phyloP scores from a whole-genome alignment of 2,113 vertebrate species.

The Cinclus mexicanus region DNA sequence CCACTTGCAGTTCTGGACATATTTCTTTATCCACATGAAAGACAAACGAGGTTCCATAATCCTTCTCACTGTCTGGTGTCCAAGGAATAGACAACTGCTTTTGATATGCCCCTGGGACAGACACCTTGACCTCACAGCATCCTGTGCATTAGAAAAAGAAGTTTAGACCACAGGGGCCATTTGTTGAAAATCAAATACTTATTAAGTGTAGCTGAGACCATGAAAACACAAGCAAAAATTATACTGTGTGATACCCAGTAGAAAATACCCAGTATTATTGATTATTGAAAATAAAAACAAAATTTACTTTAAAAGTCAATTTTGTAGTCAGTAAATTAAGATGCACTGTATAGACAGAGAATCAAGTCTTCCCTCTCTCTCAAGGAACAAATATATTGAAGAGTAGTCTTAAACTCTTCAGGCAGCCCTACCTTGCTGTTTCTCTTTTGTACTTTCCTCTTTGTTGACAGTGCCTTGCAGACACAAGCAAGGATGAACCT shows the following conservation, averaged over 20 bases:
- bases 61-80: not conserved
- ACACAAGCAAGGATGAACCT: slow-evolving; percentile 75
- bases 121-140: slow-evolving; percentile 57
- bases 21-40: slow-evolving; percentile 76
- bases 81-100: slow-evolving; percentile 65
- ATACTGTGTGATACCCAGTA: not conserved
- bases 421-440: slow-evolving; percentile 55
- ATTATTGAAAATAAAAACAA: not conserved
- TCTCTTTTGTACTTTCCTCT: not conserved
- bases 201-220: not conserved
- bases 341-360: not conserved
- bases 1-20: slow-evolving; percentile 58
- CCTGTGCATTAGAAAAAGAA: slow-evolving; percentile 52
- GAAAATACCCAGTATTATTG: not conserved
- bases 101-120: slow-evolving; percentile 77
- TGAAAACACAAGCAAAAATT: not conserved
- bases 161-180: not conserved
- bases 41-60: slow-evolving; percentile 33
- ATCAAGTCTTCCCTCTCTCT: not conserved
- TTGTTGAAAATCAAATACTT: not conserved
- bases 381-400: not conserved
- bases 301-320: not conserved
- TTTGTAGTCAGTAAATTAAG: not conserved
- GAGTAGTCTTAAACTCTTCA: not conserved
- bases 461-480: slow-evolving; percentile 67